Evolutionary conservation across 1,140 invertebrate genomes (phyloP).

Genomic region (Drosophila guanche): DNA sequence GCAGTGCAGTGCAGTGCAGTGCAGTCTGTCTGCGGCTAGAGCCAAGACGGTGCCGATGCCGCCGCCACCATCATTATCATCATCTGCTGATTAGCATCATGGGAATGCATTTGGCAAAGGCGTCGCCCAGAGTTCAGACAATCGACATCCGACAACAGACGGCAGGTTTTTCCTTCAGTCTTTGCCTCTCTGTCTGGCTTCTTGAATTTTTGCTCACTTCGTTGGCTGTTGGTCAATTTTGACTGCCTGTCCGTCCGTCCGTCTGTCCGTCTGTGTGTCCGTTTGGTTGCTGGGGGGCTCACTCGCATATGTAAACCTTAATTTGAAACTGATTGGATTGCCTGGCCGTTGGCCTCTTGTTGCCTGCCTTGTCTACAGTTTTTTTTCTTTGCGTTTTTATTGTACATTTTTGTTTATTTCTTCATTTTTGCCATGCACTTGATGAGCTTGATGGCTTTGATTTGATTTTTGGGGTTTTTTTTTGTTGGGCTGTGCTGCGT

Average conservation of each 20-base stretch:
- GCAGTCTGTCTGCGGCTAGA: slow-evolving; percentile 18
- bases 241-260: background rate
- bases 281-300: slow-evolving; percentile 33
- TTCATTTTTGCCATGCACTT: slow-evolving; percentile 67
- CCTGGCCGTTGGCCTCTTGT: slow-evolving; percentile 53
- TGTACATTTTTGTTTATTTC: slow-evolving; percentile 46
- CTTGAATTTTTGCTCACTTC: slow-evolving; percentile 47
- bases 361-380: slow-evolving; percentile 38
- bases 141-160: slow-evolving; percentile 24
- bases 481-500: too few relatives aligned
- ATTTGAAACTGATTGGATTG: slow-evolving; percentile 81
- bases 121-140: slow-evolving; percentile 65
- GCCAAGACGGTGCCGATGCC: slow-evolving; percentile 25
- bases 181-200: slow-evolving; percentile 12
- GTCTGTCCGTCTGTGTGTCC: background rate
- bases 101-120: slow-evolving; percentile 65
- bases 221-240: slow-evolving; percentile 70
- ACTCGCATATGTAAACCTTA: slow-evolving; percentile 75
- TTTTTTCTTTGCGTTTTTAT: slow-evolving; percentile 14
- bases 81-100: slow-evolving; percentile 24
- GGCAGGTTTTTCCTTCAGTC: slow-evolving; percentile 57
- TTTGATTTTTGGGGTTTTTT: slow-evolving; percentile 40
- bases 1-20: slow-evolving; percentile 46
- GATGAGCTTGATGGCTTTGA: slow-evolving; percentile 59
- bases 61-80: slow-evolving; percentile 28